Evolutionary conservation across 2,888 invertebrate species (phyloP), one percentile per base, ranked within the genome.

Genomic region (Aspidapion aeneum): DNA sequence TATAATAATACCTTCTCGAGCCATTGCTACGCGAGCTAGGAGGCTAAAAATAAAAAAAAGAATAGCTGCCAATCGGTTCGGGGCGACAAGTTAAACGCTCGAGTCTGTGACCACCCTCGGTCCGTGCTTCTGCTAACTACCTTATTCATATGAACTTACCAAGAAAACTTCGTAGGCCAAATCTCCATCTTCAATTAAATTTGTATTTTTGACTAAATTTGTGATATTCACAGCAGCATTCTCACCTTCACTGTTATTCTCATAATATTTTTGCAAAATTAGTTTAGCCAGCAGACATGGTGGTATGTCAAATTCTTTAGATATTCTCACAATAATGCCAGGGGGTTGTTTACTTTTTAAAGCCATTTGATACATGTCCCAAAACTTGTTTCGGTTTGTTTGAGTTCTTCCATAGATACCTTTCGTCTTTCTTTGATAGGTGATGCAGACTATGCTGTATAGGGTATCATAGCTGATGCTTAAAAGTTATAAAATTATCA

Each of bases 161-260:
- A 90, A 77, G 78, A 87, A 89, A 18, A 90, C 83, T 84, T 93
- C 91, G 76, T 87, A 86, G 0, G 91, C 87, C 62, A 93, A 81
- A 71, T 86, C 83, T 68, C 85, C 84, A 74, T 93, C 87, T 64
- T 86, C 83, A 71, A 93, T 90, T 18, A 88, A 78, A n/a, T 86
- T 84, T 5, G 91, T 88, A 71, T 92, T 89, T 74, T 87, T 87
- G 69, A 92, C 80, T 70, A 85, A 82, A 72, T 83, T 83, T 68
- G 76, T 78, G 18, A 78, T 65, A 65, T 84, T 86, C 1, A 63
- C 57, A 12, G 61, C 1, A 7, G 61, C n/a, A 16, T 63, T 59
- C 17, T 18, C 22, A 18, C 22, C 21, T 62, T 67, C 68, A 22
- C 55, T 55, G 71, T 68, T 62, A 50, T 74, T 71, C 51, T 79